Base-by-base conservation (phyloP, 2,888 invertebrate genomes). In the Erebia aethiops region DNA sequence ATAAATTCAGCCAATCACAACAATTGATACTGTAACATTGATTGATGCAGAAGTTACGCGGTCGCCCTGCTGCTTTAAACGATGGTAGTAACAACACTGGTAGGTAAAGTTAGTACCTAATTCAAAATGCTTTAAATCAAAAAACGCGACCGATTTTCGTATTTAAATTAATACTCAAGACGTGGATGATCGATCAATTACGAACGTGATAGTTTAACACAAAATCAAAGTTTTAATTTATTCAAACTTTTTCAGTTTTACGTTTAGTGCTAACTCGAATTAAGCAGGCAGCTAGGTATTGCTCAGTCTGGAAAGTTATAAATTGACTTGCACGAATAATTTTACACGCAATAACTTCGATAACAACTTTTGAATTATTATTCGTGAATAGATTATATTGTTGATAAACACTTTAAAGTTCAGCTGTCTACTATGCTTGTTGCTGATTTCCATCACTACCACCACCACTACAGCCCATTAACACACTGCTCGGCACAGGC, bases 241-340 rank as follows among this genome's bases (percentile, higher is more conserved):
- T 62, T 69, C 18, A 43, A 43, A 43, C 43, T 11, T 70, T 65
- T 43, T 54, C 35, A 14, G 41, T 51, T 3, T 54, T 10, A 9
- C 13, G n/a, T 54, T 10, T 10, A 11, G 52, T 41, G 35, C 10
- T 43, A 54, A 51, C 26, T 35, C 18, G 46, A 63, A 69, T n/a
- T 62, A 26, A 62, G 21, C 43, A 56, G 21, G 49, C 18, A 68
- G 41, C 13, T n/a, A 46, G 11, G 49, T 62, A 62, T 62, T 14
- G 21, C 69, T 58, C n/a, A 64, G 64, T 64, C 69, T 69, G 69
- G 57, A 51, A 69, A 69, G 64, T 69, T 63, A 18, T 18, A 26
- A 62, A 69, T 63, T 69, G 57, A 13, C 57, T 58, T 41, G 51
- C 60, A 60, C 57, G 63, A 69, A 58, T 58, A 68, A 57, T 62